These are phyloP conservation scores for Pristionchus exspectatus DNA, from an alignment of 2,888 invertebrate species.

Conservation along the genomic window DNA sequence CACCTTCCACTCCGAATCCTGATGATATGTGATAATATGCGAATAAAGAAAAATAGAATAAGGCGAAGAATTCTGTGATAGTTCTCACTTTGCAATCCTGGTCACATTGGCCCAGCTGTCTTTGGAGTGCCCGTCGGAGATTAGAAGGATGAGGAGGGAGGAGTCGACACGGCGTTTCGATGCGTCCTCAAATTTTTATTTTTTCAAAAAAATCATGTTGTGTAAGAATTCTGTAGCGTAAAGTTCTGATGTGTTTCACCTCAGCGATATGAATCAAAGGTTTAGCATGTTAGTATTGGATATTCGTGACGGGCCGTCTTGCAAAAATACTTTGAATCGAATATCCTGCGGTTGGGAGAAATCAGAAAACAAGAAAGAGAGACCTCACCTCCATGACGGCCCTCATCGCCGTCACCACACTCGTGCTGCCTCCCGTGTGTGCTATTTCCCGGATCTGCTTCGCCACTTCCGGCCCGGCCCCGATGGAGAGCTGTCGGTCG, in stretches of 20 bases:
- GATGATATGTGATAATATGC: not conserved
- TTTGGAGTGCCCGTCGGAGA: constrained; percentile 66
- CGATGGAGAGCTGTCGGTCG: constrained; percentile 49
- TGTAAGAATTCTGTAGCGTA: no score
- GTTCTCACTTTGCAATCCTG: constrained; percentile 57
- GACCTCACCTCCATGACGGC: constrained; percentile 55
- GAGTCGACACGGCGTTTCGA: constrained; percentile 56
- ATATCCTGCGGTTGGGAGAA: no score
- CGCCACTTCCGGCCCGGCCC: constrained; percentile 58
- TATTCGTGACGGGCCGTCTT: no score
- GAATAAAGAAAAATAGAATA: not conserved
- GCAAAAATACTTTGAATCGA: no score
- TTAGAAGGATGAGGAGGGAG: constrained; percentile 64
- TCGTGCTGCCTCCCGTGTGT: constrained; percentile 66
- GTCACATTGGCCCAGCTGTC: constrained; percentile 61
- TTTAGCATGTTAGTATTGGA: no score
- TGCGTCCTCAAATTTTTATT: constrained; percentile 20
- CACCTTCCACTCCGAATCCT: no score
- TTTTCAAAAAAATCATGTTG: no score
- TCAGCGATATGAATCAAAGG: no score
- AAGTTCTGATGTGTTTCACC: no score
- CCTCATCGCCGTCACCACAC: constrained; percentile 61
- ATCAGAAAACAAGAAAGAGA: not conserved
- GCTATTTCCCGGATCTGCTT: constrained; percentile 60
- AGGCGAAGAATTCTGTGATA: not conserved